Conservation (phyloP, 2,113 vertebrate genomes). For the Percina caprodes region DNA sequence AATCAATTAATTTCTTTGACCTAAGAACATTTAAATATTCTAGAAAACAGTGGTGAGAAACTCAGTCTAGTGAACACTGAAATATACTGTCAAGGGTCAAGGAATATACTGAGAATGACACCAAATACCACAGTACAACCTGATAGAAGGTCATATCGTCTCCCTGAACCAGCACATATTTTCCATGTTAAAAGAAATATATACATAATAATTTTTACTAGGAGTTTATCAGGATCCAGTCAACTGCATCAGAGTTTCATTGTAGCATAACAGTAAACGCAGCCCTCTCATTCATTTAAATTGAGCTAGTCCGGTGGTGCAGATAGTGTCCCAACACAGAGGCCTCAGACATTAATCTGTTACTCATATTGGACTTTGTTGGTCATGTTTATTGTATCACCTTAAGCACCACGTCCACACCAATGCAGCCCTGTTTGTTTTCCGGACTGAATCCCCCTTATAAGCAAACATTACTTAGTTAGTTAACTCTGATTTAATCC, state of each 20-base stretch:
- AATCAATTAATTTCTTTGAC: not conserved
- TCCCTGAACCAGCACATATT: not conserved
- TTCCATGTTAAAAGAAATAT: not conserved
- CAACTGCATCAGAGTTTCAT: not conserved
- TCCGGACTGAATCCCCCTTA: not conserved
- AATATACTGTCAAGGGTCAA: conserved; percentile 10
- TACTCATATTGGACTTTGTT: not conserved
- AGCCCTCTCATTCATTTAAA: not conserved
- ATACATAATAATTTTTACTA: not conserved
- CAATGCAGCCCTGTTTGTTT: not conserved
- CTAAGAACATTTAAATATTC: conserved; percentile 1
- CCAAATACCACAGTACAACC: not conserved
- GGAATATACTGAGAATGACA: not conserved
- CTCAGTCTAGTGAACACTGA: not conserved
- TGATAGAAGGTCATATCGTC: not conserved
- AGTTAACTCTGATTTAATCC: not conserved
- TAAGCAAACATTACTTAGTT: not conserved
- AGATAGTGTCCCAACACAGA: not conserved
- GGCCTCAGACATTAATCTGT: not conserved
- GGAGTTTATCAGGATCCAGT: conserved; percentile 4
- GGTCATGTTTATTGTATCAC: not conserved
- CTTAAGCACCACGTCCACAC: not conserved
- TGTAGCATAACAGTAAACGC: not conserved
- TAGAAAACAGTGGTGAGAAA: not conserved
- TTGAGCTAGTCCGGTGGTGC: not conserved